Percentiles rank a stretch among this genome's conserved stretches.
Conservation (phyloP, 2,797 vertebrate genomes). For the Myripristis murdjan region DNA sequence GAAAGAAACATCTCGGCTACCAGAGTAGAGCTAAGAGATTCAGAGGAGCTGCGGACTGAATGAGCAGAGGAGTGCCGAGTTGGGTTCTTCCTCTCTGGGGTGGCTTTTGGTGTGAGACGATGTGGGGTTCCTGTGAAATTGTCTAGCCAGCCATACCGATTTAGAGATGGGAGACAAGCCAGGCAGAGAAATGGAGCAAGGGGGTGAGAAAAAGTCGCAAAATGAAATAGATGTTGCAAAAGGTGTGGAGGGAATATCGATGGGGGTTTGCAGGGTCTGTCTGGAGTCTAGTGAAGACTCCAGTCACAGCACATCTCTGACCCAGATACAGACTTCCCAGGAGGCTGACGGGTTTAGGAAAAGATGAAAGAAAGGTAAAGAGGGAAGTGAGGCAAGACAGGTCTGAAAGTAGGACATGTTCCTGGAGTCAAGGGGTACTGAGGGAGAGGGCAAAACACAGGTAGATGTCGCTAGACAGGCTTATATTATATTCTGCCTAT, state of each 20-base stretch:
- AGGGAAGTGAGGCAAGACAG: constrained; percentile 59
- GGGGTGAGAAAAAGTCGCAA: constrained; percentile 72
- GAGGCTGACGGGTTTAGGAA: constrained; percentile 67
- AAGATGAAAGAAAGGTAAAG: constrained; percentile 72
- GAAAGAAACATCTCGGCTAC: constrained; percentile 65
- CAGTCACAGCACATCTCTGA: constrained; percentile 82
- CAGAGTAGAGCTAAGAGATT: constrained; percentile 73
- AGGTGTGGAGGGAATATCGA: constrained; percentile 72
- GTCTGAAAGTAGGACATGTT: constrained; percentile 79
- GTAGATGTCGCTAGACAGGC: constrained; percentile 32
- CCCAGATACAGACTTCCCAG: constrained; percentile 82
- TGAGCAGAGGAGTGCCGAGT: constrained; percentile 61
- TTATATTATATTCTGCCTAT: constrained; percentile 5
- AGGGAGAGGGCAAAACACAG: constrained; percentile 52
- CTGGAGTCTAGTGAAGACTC: constrained; percentile 71
- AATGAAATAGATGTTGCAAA: constrained; percentile 66
- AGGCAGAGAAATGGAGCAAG: constrained; percentile 74
- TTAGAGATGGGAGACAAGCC: constrained; percentile 72
- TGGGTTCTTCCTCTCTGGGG: constrained; percentile 72
- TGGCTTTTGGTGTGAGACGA: constrained; percentile 71
- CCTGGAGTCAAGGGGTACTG: constrained; percentile 69
- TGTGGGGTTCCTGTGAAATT: constrained; percentile 73
- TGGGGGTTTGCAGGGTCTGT: constrained; percentile 59
- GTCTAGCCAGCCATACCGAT: constrained; percentile 77
- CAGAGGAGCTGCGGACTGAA: constrained; percentile 61